These are phyloP conservation scores for Lasioglossum morio DNA, from an alignment of 2,888 invertebrate genomes.

Conservation along the genomic window DNA sequence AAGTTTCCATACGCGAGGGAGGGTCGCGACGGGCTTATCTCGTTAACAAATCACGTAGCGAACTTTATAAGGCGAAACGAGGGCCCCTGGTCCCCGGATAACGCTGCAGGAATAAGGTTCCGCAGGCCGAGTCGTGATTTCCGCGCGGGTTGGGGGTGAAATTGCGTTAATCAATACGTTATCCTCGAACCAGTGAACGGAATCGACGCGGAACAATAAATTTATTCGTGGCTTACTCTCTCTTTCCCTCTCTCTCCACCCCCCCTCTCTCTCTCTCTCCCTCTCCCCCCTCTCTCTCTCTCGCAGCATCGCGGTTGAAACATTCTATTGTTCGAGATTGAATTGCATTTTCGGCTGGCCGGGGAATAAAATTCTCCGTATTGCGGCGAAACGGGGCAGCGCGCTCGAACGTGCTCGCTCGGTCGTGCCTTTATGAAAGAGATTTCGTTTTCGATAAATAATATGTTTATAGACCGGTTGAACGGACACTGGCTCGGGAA, in stretches of 20 bases:
- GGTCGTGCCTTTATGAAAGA: background rate
- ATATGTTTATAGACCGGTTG: background rate
- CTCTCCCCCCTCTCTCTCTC: background rate
- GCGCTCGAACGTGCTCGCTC: background rate
- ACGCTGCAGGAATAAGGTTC: constrained; percentile 13
- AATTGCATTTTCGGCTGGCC: background rate
- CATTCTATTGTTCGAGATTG: constrained; percentile 7
- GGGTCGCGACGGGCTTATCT: constrained; percentile 32
- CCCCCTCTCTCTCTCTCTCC: background rate
- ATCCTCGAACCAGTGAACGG: constrained; percentile 15
- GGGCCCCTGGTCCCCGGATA: constrained; percentile 13
- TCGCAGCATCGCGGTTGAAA: background rate
- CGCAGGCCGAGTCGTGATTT: background rate
- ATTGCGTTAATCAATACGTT: constrained; percentile 30
- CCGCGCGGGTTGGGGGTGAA: background rate
- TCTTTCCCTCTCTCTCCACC: background rate
- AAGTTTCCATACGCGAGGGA: constrained; percentile 17
- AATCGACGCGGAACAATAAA: constrained; percentile 31
- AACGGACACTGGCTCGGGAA: background rate
- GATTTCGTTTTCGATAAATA: constrained; percentile 17
- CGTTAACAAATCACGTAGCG: constrained; percentile 66
- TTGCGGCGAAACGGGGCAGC: background rate
- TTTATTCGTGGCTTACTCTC: background rate
- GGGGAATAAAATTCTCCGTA: constrained; percentile 11
- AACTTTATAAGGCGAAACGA: constrained; percentile 53